Evolutionary conservation across 2,797 vertebrate species (phyloP).

Genomic region (Ambastaia sidthimunki): DNA sequence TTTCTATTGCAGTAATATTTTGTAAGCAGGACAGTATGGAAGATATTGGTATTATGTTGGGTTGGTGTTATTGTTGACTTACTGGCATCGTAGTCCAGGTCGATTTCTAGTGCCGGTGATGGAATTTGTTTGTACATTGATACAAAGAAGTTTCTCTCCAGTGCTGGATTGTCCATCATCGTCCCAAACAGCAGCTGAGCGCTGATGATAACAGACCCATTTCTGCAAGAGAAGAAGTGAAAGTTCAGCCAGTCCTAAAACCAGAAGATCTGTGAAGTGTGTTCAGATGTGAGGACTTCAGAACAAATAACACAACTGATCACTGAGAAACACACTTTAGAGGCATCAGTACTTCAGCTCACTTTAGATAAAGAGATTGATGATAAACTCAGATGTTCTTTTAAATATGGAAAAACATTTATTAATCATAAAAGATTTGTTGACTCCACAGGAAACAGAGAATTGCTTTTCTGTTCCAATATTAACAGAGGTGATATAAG

Average conservation of each 20-base stretch:
- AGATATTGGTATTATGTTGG: neutral
- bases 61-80: slow-evolving; percentile 1
- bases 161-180: neutral
- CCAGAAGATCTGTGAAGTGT: too few species aligned
- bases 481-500: neutral
- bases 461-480: too few species aligned
- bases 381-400: too few species aligned
- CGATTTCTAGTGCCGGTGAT: slow-evolving; percentile 37
- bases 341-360: too few species aligned
- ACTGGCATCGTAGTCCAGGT: slow-evolving; percentile 54
- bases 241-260: slow-evolving; percentile 10
- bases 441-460: too few species aligned
- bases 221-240: slow-evolving; percentile 50
- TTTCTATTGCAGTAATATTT: too few species aligned
- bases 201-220: slow-evolving; percentile 63
- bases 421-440: too few species aligned
- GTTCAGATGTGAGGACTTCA: too few species aligned
- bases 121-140: slow-evolving; percentile 30
- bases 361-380: too few species aligned
- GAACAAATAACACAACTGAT: too few species aligned
- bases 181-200: slow-evolving; percentile 51
- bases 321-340: slow-evolving; percentile 58
- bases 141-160: slow-evolving; percentile 45
- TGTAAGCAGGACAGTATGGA: neutral
- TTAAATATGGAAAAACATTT: too few species aligned